A percentile compares a stretch with the other conserved stretches of the same genome.
Conservation (phyloP, 2,113 vertebrate species). For the Cyprinus carpio region DNA sequence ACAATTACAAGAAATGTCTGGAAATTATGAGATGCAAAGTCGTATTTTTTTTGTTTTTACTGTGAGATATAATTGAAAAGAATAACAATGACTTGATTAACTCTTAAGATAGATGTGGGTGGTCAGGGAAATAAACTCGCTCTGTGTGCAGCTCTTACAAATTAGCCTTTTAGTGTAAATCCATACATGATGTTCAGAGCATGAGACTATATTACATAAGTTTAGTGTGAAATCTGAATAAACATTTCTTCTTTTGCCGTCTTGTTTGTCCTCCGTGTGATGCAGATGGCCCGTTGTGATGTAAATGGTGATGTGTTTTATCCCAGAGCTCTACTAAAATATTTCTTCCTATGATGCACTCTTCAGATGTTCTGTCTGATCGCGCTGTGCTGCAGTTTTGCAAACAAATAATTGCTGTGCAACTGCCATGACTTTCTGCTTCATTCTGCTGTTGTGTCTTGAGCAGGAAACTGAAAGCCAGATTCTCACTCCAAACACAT, state of each 20-base stretch:
- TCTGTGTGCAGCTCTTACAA: background rate
- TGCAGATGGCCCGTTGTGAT: background rate
- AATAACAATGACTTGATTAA: background rate
- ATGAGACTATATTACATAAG: background rate
- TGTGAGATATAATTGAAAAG: background rate
- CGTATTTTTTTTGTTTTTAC: background rate
- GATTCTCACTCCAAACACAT: background rate
- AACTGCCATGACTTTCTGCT: slow-evolving; percentile 7
- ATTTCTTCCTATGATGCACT: slow-evolving; percentile 15
- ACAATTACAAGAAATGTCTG: background rate
- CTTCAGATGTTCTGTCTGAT: slow-evolving; percentile 18
- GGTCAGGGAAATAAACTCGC: background rate
- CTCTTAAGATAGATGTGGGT: background rate
- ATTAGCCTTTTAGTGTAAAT: background rate
- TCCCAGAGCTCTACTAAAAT: slow-evolving; percentile 30
- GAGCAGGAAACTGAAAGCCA: slow-evolving; percentile 37
- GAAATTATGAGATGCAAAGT: background rate
- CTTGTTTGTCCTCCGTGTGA: slow-evolving; percentile 2
- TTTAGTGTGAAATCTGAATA: background rate
- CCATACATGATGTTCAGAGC: background rate
- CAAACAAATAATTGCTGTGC: slow-evolving; percentile 33
- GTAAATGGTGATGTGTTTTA: slow-evolving; percentile 25
- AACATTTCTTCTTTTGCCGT: background rate
- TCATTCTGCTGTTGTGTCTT: slow-evolving; percentile 8
- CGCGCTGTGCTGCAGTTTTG: slow-evolving; percentile 15